A percentile compares a stretch with the other conserved stretches of the same genome.
Evolutionary conservation across 1,140 invertebrate genomes (phyloP).

Genomic region (Drosophila seguyi): DNA sequence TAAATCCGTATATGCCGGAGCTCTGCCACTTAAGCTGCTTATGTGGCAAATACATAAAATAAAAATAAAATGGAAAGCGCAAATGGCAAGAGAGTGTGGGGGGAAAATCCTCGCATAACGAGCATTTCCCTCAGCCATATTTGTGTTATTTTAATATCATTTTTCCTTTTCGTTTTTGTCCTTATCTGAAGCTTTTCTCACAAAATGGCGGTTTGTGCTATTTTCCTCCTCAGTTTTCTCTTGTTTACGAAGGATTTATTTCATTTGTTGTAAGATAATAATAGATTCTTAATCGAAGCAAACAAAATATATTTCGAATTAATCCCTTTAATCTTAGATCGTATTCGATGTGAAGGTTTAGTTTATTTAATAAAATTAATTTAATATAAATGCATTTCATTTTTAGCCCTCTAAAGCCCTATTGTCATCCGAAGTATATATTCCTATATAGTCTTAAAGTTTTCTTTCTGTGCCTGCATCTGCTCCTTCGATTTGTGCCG

Average conservation of each 20-base stretch:
- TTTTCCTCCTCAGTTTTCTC: background rate
- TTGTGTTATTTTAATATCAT: conserved; percentile 84
- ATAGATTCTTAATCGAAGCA: background rate
- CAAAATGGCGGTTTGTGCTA: conserved; percentile 58
- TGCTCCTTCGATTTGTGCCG: background rate
- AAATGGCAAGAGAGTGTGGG: background rate
- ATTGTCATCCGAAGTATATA: background rate
- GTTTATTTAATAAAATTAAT: background rate
- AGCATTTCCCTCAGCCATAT: conserved; percentile 82
- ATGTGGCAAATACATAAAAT: conserved; percentile 81
- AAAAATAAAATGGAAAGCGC: conserved; percentile 62
- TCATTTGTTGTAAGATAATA: background rate
- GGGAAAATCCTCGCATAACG: conserved; percentile 74
- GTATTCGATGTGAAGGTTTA: background rate
- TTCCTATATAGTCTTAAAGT: background rate
- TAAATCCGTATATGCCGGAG: conserved; percentile 39
- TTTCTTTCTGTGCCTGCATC: conserved; percentile 25
- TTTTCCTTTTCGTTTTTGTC: conserved; percentile 50
- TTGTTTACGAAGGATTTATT: no score
- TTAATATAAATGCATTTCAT: no score
- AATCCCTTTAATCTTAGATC: background rate
- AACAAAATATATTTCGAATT: background rate
- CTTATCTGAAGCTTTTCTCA: background rate
- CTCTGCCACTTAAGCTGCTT: conserved; percentile 79
- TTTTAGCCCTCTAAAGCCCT: no score